Evolutionary conservation across 2,113 vertebrate species (phyloP).

Genomic region (Acrocephalus kingi): DNA sequence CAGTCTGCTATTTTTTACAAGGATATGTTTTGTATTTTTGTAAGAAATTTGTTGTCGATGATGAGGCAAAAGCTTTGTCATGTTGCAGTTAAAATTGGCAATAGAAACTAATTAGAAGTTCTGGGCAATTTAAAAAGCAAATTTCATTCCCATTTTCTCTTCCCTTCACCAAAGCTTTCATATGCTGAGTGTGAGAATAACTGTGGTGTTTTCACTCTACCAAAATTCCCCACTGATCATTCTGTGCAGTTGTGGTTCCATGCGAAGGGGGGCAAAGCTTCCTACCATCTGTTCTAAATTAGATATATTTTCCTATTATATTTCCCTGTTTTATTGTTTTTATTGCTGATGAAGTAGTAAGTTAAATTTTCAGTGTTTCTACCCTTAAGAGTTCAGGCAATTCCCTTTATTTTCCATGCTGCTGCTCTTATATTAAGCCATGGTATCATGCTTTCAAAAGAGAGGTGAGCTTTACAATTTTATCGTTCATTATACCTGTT

Average conservation of each 20-base stretch:
- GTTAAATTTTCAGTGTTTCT: conserved; percentile 31
- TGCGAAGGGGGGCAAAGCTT: not conserved
- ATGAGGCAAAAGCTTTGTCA: not conserved
- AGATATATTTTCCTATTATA: conserved; percentile 37
- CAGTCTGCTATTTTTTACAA: not conserved
- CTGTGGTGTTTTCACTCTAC: conserved; percentile 34
- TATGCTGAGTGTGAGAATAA: conserved; percentile 50
- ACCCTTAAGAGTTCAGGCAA: not conserved
- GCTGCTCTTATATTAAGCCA: not conserved
- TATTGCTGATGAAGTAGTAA: conserved; percentile 35
- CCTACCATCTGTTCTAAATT: conserved; percentile 66
- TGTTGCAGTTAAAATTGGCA: not conserved
- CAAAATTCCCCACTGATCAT: conserved; percentile 56
- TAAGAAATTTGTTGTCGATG: not conserved
- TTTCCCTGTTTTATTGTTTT: conserved; percentile 47
- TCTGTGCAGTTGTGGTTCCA: conserved; percentile 50
- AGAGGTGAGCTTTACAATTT: not conserved
- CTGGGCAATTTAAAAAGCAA: not conserved
- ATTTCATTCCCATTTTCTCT: not conserved
- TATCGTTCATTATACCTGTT: not conserved
- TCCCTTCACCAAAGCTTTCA: conserved; percentile 36
- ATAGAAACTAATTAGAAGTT: not conserved
- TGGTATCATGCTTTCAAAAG: not conserved
- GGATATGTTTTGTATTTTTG: not conserved
- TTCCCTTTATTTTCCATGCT: not conserved